Base-by-base conservation (phyloP, 2,888 invertebrate genomes). In the Zelleria hepariella region DNA sequence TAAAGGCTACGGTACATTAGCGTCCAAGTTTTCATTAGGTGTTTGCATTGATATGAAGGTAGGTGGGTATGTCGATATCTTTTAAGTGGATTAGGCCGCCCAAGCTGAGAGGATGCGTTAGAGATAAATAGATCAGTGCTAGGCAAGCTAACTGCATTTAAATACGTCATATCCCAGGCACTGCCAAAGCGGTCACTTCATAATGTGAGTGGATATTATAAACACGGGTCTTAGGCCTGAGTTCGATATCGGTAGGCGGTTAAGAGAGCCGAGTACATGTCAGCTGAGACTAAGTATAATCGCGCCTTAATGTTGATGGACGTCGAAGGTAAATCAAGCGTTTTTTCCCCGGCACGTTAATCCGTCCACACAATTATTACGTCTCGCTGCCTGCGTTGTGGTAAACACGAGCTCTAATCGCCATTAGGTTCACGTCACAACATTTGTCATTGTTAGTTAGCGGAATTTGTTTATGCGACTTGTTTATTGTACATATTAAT, bases 321-420 rank as follows among this genome's bases (percentile, higher is more conserved):
- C 78, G 72, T 71, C 64, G 62, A 63, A 72, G 70, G 73, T 78
- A 77, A 80, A 77, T 77, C 76, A 74, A 71, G 68, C 66, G 68
- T 63, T 64, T 67, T 71, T 75, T 74, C 72, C 68, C 70, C 67
- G 66, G 42, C 64, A 25, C 61, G 68, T 71, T 75, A 72, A 74
- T 71, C 68, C 62, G 61, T 65, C 61, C 64, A 20, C 23, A 20
- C 23, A 72, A 73, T 75, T 71, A 69, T 67, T 63, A 66, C 64
- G 60, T 66, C 61, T 67, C 65, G 66, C 65, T 61, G 62, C 59
- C 57, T 15, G 24, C 18, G 5, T n/a, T 25, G 24, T 10, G 49
- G 51, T 51, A 51, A 23, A 51, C 20, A 51, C 51, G 15, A 42
- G 32, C 32, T 42, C 10, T 42, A 42, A 42, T 42, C 32, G 15